phyloP scores from a whole-genome alignment of 2,113 vertebrate genomes.

The Oryzias woworae region DNA sequence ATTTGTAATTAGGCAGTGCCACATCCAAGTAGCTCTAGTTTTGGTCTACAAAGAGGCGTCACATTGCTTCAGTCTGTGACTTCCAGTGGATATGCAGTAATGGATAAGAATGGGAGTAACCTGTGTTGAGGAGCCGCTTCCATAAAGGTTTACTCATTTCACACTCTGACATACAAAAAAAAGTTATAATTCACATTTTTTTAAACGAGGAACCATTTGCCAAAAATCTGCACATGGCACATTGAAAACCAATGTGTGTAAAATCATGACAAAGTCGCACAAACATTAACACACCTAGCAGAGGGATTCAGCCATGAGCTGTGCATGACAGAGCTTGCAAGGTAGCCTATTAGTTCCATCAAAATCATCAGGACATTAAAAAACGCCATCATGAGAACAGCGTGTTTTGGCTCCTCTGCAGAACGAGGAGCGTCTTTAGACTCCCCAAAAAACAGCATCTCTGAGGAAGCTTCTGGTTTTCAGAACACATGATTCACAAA shows the following conservation, averaged over 20 bases:
- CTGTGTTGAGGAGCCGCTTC: conserved; percentile 29
- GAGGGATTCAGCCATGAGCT: conserved; percentile 29
- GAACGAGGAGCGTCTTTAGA: conserved; percentile 39
- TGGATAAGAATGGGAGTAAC: conserved; percentile 21
- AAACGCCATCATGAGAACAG: conserved; percentile 68
- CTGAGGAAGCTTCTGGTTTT: conserved; percentile 26
- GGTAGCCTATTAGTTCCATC: conserved; percentile 63
- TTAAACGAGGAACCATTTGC: conserved; percentile 51
- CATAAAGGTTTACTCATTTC: conserved; percentile 39
- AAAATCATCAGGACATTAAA: conserved; percentile 56
- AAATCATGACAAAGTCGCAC: conserved; percentile 51
- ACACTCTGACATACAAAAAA: conserved; percentile 43
- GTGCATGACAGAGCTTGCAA: conserved; percentile 25
- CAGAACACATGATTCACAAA: conserved; percentile 24
- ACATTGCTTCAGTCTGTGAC: conserved; percentile 66
- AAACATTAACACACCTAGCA: conserved; percentile 47
- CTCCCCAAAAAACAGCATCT: conserved; percentile 12
- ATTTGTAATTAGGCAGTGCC: conserved; percentile 63
- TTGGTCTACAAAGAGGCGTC: conserved; percentile 64
- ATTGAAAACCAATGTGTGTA: conserved; percentile 57
- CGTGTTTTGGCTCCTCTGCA: conserved; percentile 30
- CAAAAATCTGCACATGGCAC: conserved; percentile 61
- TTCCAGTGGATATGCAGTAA: conserved; percentile 64
- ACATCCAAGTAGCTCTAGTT: conserved; percentile 55
- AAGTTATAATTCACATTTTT: conserved; percentile 76